Base-by-base conservation (phyloP, 2,797 vertebrate genomes). In the Enteromius viviparus region DNA sequence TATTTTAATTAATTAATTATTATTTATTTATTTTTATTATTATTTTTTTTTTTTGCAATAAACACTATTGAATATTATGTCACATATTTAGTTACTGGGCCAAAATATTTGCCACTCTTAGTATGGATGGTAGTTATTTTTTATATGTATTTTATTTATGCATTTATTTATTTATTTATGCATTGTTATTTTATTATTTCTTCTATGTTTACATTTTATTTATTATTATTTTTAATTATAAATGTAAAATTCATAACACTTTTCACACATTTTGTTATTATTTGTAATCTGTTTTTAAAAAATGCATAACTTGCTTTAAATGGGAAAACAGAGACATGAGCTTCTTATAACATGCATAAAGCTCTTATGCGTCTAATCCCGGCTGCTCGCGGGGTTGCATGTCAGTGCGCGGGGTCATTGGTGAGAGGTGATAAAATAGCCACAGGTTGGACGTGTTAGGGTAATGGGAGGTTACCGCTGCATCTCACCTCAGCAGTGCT, bases 281-380 rank as follows among this genome's bases (percentile, higher is more conserved):
- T 58, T 23, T 58, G 55, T 58, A 23, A 23, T 55, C 8, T 55
- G 53, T n/a, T 55, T 40, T 40, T 53, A 1, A 53, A n/a, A 55
- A 55, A n/a, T 23, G 55, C n/a, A n/a, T 32, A 71, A 45, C 62
- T 47, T 23, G 0, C 7, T 29, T 34, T 4, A 62, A 49, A 23
- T 81, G 37, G 9, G n/a, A 5, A 60, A 62, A n/a, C 58, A 90
- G 91, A 90, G 84, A 91, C 93, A 92, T 91, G 91, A 92, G 93
- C 93, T 91, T 93, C 89, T 81, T 87, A 92, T 92, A 92, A 93
- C 92, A 92, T 89, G 80, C 3, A 81, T 93, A 93, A 94, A 90
- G 3, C 92, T 92, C 91, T 94, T 93, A 93, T 87, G 42, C 79
- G 87, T 92, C 92, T 94, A 92, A 94, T 94, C 92, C 89, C 68